Conservation (phyloP, 2,797 vertebrate genomes). For the Atherinosoma microstoma region DNA sequence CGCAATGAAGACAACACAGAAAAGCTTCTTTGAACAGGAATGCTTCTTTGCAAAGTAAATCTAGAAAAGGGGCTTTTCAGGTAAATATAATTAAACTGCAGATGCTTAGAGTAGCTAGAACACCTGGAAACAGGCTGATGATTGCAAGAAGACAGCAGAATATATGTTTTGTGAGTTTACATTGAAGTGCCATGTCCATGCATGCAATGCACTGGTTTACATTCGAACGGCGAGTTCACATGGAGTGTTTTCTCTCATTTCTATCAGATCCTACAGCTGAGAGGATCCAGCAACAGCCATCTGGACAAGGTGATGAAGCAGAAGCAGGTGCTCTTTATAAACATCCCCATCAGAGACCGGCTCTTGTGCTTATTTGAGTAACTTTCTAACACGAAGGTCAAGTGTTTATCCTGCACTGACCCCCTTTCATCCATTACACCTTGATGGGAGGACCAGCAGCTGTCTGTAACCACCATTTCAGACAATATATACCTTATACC, state of each 20-base stretch:
- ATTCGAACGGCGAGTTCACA: neutral
- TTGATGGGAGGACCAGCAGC: slow-evolving; percentile 32
- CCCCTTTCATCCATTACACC: slow-evolving; percentile 59
- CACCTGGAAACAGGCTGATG: neutral
- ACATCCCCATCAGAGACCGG: slow-evolving; percentile 57
- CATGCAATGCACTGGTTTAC: slow-evolving; percentile 11
- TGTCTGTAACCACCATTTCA: slow-evolving; percentile 76
- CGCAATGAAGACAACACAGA: slow-evolving; percentile 36
- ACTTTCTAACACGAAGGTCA: slow-evolving; percentile 62
- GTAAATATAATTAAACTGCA: neutral
- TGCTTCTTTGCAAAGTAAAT: slow-evolving; percentile 19
- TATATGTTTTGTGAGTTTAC: slow-evolving; percentile 1
- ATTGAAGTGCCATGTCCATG: slow-evolving; percentile 18
- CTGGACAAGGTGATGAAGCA: slow-evolving; percentile 38
- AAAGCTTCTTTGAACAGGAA: slow-evolving; percentile 39
- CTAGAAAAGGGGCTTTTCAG: neutral
- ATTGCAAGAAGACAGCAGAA: neutral
- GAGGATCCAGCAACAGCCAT: slow-evolving; percentile 9
- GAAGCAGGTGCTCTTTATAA: slow-evolving; percentile 68
- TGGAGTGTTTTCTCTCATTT: slow-evolving; percentile 3
- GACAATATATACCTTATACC: slow-evolving; percentile 80
- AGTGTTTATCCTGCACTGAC: slow-evolving; percentile 77
- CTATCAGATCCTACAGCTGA: neutral
- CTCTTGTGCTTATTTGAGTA: slow-evolving; percentile 71
- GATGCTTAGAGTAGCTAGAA: neutral